Base-by-base conservation (phyloP, 2,888 invertebrate species). In the Coremacera marginata region DNA sequence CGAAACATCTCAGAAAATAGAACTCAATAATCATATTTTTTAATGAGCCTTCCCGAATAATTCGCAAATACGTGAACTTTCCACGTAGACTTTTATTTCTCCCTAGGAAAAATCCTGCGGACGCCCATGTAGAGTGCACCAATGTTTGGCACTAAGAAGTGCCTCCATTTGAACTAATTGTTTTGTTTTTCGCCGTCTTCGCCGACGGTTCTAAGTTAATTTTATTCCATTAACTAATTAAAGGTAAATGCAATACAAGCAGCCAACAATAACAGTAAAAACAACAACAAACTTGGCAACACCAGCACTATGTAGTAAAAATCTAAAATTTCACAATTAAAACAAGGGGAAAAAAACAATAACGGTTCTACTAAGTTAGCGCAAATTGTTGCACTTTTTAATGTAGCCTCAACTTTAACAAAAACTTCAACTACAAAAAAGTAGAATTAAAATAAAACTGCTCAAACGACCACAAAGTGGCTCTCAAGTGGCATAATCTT, bases 221-320 rank as follows among this genome's bases (percentile, higher is more conserved):
- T 55, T 67, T n/a, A n/a, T n/a, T 67, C 67, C 74, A 74, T 74
- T 74, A 74, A 74, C 74, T 74, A 74, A 74, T 74, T 74, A 74
- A 65, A 74, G 74, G 65, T 52, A 67, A 74, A 65, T 44, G 51
- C 44, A 74, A 49, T 8, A 49, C 31, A 51, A 49, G 55, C 52
- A 31, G n/a, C 22, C 25, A 60, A 60, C 57, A n/a, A 14, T 22
- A 65, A 37, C 65, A 65, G 16, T 37, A 31, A 31, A 67, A n/a
- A n/a, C n/a, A n/a, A n/a, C n/a, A n/a, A 44, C 9, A 52, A 55
- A 51, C 70, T 9, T 34, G 60, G 57, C 57, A 71, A 16, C 71
- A 60, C 71, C 44, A 34, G 34, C 5, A n/a, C n/a, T n/a, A n/a
- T n/a, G n/a, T n/a, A n/a, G n/a, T n/a, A n/a, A 34, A 34, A 70